Evolutionary conservation across 2,797 vertebrate genomes (phyloP).

Genomic region (Rhodeus uyekii): DNA sequence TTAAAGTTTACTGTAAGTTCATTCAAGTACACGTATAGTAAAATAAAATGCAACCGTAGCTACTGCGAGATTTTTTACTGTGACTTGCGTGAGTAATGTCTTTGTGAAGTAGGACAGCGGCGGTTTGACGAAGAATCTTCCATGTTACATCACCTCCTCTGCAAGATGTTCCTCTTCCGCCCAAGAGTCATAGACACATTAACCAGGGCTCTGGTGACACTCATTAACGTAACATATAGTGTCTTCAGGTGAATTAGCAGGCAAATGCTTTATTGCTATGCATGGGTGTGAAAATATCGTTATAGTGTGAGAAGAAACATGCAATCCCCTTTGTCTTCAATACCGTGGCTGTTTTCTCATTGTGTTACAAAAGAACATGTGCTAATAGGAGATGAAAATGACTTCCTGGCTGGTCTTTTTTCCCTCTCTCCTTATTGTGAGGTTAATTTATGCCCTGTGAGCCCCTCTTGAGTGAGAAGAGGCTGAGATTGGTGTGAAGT

Average conservation of each 20-base stretch:
- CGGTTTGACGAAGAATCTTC: slow-evolving; percentile 41
- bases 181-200: slow-evolving; percentile 67
- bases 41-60: neutral
- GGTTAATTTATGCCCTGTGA: slow-evolving; percentile 81
- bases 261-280: slow-evolving; percentile 61
- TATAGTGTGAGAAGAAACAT: slow-evolving; percentile 56
- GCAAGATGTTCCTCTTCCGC: slow-evolving; percentile 38
- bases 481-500: slow-evolving; percentile 80
- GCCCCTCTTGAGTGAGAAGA: slow-evolving; percentile 77
- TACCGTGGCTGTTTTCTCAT: slow-evolving; percentile 43
- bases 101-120: slow-evolving; percentile 43
- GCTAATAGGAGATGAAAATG: slow-evolving; percentile 67
- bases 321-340: slow-evolving; percentile 58
- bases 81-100: slow-evolving; percentile 29
- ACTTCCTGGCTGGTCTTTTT: slow-evolving; percentile 67
- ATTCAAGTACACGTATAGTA: neutral
- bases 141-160: slow-evolving; percentile 21
- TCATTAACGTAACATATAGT: slow-evolving; percentile 78
- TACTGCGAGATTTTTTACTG: neutral
- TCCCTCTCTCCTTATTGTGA: neutral
- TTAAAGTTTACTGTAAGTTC: no score
- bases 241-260: slow-evolving; percentile 66
- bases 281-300: slow-evolving; percentile 53
- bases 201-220: slow-evolving; percentile 67
- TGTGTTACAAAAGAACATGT: slow-evolving; percentile 51